A percentile compares a stretch with the other conserved stretches of the same genome.
Conservation (phyloP, 1,140 invertebrate genomes). For the Cylas formicarius region DNA sequence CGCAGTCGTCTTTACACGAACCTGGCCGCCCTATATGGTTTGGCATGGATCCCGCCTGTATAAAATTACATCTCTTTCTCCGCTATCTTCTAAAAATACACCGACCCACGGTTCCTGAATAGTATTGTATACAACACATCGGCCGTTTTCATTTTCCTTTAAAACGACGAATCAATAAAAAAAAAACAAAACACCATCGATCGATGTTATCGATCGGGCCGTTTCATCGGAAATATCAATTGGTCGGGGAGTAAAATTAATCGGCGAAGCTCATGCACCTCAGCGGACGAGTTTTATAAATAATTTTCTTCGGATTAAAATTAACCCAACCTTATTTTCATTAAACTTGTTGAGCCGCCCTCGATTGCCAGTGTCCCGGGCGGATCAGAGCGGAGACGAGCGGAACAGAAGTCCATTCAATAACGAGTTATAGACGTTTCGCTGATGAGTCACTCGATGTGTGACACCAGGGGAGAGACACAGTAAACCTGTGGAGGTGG, state of each 20-base stretch:
- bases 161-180: too few relatives aligned
- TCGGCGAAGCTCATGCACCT: too few relatives aligned
- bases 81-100: slow-evolving; percentile 41
- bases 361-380: too few relatives aligned
- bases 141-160: slow-evolving; percentile 29
- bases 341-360: too few relatives aligned
- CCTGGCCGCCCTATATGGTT: slow-evolving; percentile 42
- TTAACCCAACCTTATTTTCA: too few relatives aligned
- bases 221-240: too few relatives aligned
- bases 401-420: slow-evolving; percentile 11
- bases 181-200: too few relatives aligned
- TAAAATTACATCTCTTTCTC: slow-evolving; percentile 43
- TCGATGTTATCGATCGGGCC: too few relatives aligned
- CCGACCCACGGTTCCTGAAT: slow-evolving; percentile 38
- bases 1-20: slow-evolving; percentile 28
- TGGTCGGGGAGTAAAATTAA: too few relatives aligned
- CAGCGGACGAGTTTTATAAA: too few relatives aligned
- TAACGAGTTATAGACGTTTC: slow-evolving; percentile 10
- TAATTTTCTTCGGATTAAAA: too few relatives aligned
- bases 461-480: slow-evolving; percentile 23
- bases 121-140: slow-evolving; percentile 40
- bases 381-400: too few relatives aligned
- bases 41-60: slow-evolving; percentile 40
- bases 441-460: slow-evolving; percentile 27
- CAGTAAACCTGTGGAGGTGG: slow-evolving; percentile 23